Base-by-base conservation (phyloP, 1,140 invertebrate genomes). In the Wiebesia pumilae region DNA sequence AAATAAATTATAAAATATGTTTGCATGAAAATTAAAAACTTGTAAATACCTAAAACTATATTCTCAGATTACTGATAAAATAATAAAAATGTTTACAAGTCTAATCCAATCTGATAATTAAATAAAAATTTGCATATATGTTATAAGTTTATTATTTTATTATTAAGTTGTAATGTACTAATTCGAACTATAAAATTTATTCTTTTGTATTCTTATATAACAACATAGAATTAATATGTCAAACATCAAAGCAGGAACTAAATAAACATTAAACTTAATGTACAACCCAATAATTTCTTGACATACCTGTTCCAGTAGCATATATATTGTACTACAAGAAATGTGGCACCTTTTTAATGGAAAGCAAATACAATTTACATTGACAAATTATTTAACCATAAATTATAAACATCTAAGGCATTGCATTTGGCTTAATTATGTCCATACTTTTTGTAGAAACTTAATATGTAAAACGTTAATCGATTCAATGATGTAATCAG, bases 401-500 rank as follows among this genome's bases (percentile, higher is more conserved):
- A 62, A 62, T 7, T 62, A 62, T 62, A 27, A 62, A 4, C 27
- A 27, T 62, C 24, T 62, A 62, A 24, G 21, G 27, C 3, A 27
- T 62, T 27, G 3, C 24, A 62, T 27, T 62, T 27, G 10, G 3
- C 24, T 62, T 6, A 75, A 14, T n/a, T 9, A 75, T 75, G 27
- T 0, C 14, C 9, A 75, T n/a, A 43, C 24, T 43, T 27, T 75
- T 43, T 24, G 19, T 38, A 73, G 21, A 7, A 75, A 19, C 38
- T 43, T 2, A 75, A 43, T 27, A 75, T 75, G 0, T n/a, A 75
- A 75, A 43, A 10, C 9, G 43, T 75, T 75, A 4, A 43, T 27
- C 38, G 27, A 43, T 75, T 24, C 71, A 75, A 43, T 75, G 71
- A 75, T 75, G 71, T 75, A 75, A 75, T 38, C 0, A 75, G 24